Percentiles rank a stretch among this genome's conserved stretches.
phyloP scores from a whole-genome alignment of 2,888 invertebrate genomes.

The Lobophora halterata region DNA sequence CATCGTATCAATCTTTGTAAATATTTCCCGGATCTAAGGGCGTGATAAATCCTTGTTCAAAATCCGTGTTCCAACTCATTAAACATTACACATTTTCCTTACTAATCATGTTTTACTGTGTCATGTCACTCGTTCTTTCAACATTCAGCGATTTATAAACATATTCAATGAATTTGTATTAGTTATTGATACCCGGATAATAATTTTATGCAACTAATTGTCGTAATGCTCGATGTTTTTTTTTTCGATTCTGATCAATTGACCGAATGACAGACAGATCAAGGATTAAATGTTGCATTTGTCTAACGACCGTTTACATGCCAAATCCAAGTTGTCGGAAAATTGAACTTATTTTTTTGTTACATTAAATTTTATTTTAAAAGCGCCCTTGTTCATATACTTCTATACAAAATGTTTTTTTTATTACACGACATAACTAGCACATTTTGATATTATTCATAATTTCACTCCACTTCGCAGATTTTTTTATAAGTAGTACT shows the following conservation, averaged over 20 bases:
- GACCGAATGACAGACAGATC: slow-evolving; percentile 20
- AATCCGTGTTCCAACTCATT: background rate
- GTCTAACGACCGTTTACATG: too few species aligned
- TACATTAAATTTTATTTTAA: too few species aligned
- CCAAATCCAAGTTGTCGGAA: too few species aligned
- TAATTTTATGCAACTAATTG: slow-evolving; percentile 26
- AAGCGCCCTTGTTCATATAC: too few species aligned
- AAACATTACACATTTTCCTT: slow-evolving; percentile 9
- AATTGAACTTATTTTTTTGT: too few species aligned
- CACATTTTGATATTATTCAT: too few species aligned
- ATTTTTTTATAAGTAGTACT: too few species aligned
- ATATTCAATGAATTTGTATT: slow-evolving; percentile 26
- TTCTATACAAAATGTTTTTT: too few species aligned
- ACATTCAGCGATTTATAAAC: slow-evolving; percentile 42
- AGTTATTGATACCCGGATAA: slow-evolving; percentile 31
- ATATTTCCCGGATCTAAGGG: slow-evolving; percentile 4
- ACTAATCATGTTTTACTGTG: slow-evolving; percentile 13
- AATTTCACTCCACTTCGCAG: too few species aligned
- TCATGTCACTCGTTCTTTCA: slow-evolving; percentile 41
- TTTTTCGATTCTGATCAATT: slow-evolving; percentile 13
- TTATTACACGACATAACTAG: too few species aligned
- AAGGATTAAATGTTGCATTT: slow-evolving; percentile 12
- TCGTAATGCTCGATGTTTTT: slow-evolving; percentile 20
- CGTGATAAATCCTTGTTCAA: background rate
- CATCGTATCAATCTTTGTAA: slow-evolving; percentile 2